Conservation (phyloP, 2,797 vertebrate genomes). For the Pagetopsis macropterus region DNA sequence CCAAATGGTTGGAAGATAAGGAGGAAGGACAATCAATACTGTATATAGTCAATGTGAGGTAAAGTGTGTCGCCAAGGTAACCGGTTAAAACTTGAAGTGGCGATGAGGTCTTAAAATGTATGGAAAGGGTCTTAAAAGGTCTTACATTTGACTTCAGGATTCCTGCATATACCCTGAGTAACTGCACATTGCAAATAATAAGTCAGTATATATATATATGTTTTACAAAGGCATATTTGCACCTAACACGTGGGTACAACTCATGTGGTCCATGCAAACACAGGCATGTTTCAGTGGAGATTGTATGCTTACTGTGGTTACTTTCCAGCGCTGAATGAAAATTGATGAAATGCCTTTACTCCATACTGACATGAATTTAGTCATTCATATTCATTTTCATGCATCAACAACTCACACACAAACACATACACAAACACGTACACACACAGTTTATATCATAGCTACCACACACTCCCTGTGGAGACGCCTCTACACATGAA, state of each 20-base stretch:
- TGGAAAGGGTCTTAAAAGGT: too few species aligned
- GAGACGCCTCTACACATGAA: slow-evolving; percentile 33
- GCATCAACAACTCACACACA: slow-evolving; percentile 6
- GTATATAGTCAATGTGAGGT: too few species aligned
- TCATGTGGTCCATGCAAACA: not conserved
- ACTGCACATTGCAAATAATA: not conserved
- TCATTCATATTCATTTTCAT: slow-evolving; percentile 64
- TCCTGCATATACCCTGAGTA: too few species aligned
- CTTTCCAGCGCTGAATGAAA: slow-evolving; percentile 29
- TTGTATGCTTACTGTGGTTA: slow-evolving; percentile 1
- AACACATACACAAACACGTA: too few species aligned
- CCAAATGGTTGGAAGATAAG: too few species aligned
- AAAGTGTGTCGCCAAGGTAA: too few species aligned
- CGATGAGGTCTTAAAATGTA: too few species aligned
- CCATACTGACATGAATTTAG: slow-evolving; percentile 36
- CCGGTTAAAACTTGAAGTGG: too few species aligned
- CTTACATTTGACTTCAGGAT: too few species aligned
- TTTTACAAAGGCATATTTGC: not conserved
- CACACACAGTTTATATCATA: too few species aligned
- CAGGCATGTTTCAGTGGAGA: slow-evolving; percentile 3
- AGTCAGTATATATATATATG: not conserved
- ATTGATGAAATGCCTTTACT: slow-evolving; percentile 35
- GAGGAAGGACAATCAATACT: too few species aligned
- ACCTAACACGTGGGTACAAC: not conserved
- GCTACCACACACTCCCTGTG: slow-evolving; percentile 8